Evolutionary conservation across 2,113 vertebrate genomes (phyloP), one percentile per base, ranked within the genome.

Genomic region (Rhinolophus ferrumequinum): DNA sequence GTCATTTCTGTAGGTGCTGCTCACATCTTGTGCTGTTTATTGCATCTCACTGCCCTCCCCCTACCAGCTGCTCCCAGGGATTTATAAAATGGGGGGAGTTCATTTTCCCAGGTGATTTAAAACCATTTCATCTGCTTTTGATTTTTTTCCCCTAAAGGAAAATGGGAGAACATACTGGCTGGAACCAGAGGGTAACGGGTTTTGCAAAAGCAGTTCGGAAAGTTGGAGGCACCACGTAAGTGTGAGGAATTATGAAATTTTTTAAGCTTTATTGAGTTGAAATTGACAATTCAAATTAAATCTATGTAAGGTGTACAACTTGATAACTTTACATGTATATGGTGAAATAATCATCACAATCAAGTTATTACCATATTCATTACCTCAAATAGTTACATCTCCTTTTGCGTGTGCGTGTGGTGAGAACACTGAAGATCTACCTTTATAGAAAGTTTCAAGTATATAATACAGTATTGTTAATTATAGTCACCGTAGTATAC

Each of bases 151-250:
- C 52, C 77, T n/a, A 14, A 44, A 38, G 50, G 33, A 89, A 93
- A 91, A 73, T 13, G 3, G 26, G 24, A 73, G 33, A 85, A 89
- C 30, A 62, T n/a, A 33, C 21, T 35, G 28, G 15, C 58, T 81
- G 54, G 72, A 82, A 12, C 47, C 54, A 60, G 35, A 50, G 4
- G 19, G 10, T 41, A 33, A 83, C 4, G 21, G 4, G n/a, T 67
- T 80, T 88, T 73, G 18, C 56, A 72, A 50, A 67, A 35, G 14
- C 26, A 82, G 30, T 93, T 81, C 69, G 56, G 64, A 90, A 94
- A 92, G 11, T 11, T n/a, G 24, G 83, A 83, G 18, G 19, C 1
- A 12, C 13, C 22, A 5, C 2, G 1, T 5, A 24, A 22, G 9
- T 56, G 33, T 33, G 22, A 87, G 35, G 33, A 89, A 50, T 52